A percentile compares a stretch with the other conserved stretches of the same genome.
Evolutionary conservation across 2,113 vertebrate genomes (phyloP).

Genomic region (Clupea harengus): DNA sequence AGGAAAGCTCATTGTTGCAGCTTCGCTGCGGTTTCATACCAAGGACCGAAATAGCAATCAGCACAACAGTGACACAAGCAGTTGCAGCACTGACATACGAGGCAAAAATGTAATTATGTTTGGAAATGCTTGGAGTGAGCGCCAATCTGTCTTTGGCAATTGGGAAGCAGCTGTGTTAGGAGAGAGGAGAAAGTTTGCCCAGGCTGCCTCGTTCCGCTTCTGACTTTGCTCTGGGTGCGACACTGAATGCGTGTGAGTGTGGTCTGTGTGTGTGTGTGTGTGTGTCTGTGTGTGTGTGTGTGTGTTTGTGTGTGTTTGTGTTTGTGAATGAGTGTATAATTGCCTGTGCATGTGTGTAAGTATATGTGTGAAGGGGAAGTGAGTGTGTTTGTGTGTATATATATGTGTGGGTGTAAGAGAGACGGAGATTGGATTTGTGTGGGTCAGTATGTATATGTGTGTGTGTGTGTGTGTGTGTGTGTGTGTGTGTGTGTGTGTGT

Average conservation of each 20-base stretch:
- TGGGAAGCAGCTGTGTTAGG: conserved; percentile 45
- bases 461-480: conserved; percentile 1
- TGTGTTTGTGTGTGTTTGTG: neutral
- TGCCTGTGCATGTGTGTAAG: neutral
- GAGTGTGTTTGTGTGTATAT: neutral
- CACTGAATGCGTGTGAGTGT: neutral
- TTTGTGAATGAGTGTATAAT: neutral
- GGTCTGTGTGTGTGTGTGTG: neutral
- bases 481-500: neutral
- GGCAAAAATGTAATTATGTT: conserved; percentile 52
- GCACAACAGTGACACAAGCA: conserved; percentile 51
- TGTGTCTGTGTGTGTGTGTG: neutral
- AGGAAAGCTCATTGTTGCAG: conserved; percentile 22
- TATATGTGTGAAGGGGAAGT: neutral
- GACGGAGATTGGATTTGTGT: neutral
- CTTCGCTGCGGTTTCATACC: conserved; percentile 19
- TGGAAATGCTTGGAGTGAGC: conserved; percentile 47
- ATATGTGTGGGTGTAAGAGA: neutral
- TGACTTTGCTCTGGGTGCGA: neutral
- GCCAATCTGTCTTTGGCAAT: conserved; percentile 51
- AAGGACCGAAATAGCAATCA: neutral
- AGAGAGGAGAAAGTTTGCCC: neutral
- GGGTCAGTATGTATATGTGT: neutral
- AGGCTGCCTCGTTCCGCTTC: neutral
- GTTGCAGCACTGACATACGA: conserved; percentile 43